Evolutionary conservation across 2,797 vertebrate species (phyloP).

Genomic region (Semotilus atromaculatus): DNA sequence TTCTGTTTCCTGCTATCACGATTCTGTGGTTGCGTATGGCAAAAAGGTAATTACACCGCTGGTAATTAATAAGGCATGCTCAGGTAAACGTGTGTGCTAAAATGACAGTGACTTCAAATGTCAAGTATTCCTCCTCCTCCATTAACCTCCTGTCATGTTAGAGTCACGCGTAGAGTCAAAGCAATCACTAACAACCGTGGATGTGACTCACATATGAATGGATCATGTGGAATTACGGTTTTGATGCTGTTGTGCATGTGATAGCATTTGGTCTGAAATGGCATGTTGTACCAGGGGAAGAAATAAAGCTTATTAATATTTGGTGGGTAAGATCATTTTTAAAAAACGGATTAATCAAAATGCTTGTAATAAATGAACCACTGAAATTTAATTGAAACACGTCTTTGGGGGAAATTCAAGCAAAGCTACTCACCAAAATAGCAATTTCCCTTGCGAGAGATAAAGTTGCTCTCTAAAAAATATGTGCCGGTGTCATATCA

Average conservation of each 20-base stretch:
- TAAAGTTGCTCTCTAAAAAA: background rate
- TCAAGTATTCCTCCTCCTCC: slow-evolving; percentile 31
- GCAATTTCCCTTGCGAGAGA: background rate
- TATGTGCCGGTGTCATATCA: background rate
- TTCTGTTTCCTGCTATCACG: background rate
- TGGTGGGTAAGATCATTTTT: background rate
- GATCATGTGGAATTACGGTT: slow-evolving; percentile 13
- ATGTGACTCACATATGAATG: slow-evolving; percentile 21
- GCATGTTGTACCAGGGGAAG: slow-evolving; percentile 28
- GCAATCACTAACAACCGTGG: background rate
- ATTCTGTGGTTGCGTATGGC: background rate
- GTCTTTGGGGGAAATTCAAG: background rate
- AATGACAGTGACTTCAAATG: slow-evolving; percentile 31
- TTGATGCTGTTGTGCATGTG: slow-evolving; percentile 12
- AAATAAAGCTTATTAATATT: slow-evolving; percentile 16
- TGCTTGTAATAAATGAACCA: slow-evolving; percentile 29
- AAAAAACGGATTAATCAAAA: slow-evolving; percentile 22
- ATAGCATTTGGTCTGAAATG: slow-evolving; percentile 41
- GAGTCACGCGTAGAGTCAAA: background rate
- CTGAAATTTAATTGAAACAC: background rate
- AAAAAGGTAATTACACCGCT: background rate
- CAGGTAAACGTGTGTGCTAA: background rate
- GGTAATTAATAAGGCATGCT: slow-evolving; percentile 17
- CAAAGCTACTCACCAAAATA: background rate
- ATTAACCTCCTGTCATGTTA: slow-evolving; percentile 43